A percentile compares a stretch with the other conserved stretches of the same genome.
Evolutionary conservation across 2,113 vertebrate genomes (phyloP).

Genomic region (Poeciliopsis prolifica): DNA sequence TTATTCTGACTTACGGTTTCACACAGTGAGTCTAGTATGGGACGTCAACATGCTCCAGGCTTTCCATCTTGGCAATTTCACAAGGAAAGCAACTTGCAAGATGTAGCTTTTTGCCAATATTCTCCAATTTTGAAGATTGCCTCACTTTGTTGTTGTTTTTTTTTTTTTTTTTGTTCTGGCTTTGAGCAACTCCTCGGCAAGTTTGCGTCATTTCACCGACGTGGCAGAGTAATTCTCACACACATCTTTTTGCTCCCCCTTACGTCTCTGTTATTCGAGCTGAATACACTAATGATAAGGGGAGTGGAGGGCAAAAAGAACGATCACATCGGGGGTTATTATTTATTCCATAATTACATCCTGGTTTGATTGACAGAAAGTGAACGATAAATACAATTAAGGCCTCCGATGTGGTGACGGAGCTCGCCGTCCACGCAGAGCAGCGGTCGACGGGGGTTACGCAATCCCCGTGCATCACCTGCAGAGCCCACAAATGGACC

Average conservation of each 20-base stretch:
- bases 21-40: too few species aligned
- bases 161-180: too few species aligned
- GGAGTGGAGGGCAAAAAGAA: neutral
- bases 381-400: conserved; percentile 49
- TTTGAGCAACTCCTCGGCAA: too few species aligned
- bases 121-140: too few species aligned
- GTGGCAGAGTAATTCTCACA: conserved; percentile 21
- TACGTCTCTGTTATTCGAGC: conserved; percentile 25
- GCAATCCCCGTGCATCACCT: conserved; percentile 17
- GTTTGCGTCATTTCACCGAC: neutral
- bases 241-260: conserved; percentile 13
- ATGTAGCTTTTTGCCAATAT: too few species aligned
- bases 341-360: conserved; percentile 34
- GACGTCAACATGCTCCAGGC: too few species aligned
- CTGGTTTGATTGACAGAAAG: conserved; percentile 55
- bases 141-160: too few species aligned
- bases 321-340: conserved; percentile 39
- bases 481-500: conserved; percentile 33
- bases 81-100: too few species aligned
- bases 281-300: conserved; percentile 40
- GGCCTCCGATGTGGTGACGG: conserved; percentile 26
- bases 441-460: conserved; percentile 18
- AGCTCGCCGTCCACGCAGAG: conserved; percentile 18
- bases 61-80: too few species aligned
- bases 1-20: too few species aligned